These are phyloP conservation scores for Pararge aegeria DNA, from an alignment of 1,140 invertebrate species.

Conservation along the genomic window DNA sequence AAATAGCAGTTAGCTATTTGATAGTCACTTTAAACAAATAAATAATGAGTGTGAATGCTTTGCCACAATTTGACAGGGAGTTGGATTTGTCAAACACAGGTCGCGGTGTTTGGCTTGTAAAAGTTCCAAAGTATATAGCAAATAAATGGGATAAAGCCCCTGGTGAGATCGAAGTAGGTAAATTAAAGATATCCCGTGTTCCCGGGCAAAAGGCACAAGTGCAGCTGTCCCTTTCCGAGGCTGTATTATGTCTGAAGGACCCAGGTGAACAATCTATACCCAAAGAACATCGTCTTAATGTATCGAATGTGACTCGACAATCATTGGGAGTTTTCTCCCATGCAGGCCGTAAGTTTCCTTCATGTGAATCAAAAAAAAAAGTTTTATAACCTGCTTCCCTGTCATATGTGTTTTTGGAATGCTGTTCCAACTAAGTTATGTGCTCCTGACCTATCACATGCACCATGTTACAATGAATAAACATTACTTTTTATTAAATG, in stretches of 20 bases:
- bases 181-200: conserved; percentile 80
- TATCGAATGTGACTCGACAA: conserved; percentile 93
- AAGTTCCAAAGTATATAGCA: conserved; percentile 97
- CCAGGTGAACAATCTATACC: conserved; percentile 87
- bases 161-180: conserved; percentile 82
- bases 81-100: conserved; percentile 93
- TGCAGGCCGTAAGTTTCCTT: conserved; percentile 82
- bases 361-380: too few species aligned
- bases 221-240: conserved; percentile 79
- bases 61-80: conserved; percentile 84
- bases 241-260: conserved; percentile 85
- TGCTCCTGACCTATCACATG: too few species aligned
- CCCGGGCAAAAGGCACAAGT: conserved; percentile 81
- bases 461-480: too few species aligned
- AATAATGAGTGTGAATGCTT: conserved; percentile 51
- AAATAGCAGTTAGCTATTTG: too few species aligned
- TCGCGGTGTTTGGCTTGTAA: conserved; percentile 96
- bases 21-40: background rate
- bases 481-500: too few species aligned
- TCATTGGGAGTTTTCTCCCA: conserved; percentile 94
- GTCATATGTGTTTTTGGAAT: too few species aligned
- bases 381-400: too few species aligned
- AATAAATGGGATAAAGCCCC: conserved; percentile 93
- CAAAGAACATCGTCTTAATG: conserved; percentile 94
- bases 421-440: too few species aligned